Evolutionary conservation across 2,113 vertebrate species (phyloP).

Genomic region (Planiliza haematocheilus): DNA sequence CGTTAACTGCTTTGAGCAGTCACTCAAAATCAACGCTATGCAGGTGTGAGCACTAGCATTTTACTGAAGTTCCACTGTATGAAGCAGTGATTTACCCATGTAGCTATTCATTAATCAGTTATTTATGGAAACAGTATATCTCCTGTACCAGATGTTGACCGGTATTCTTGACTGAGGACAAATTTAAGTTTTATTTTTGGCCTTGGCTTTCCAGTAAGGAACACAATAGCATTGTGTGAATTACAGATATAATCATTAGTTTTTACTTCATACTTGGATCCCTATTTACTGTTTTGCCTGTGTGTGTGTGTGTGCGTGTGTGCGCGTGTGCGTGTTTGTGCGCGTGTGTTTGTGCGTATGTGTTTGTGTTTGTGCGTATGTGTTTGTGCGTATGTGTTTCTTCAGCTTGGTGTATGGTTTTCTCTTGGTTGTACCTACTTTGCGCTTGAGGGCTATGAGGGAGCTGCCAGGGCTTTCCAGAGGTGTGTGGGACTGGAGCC

Average conservation of each 20-base stretch:
- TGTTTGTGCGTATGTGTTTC: too few species aligned
- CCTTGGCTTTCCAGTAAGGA: not conserved
- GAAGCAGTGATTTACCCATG: not conserved
- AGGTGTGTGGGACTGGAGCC: slow-evolving; percentile 94
- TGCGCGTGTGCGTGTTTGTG: too few species aligned
- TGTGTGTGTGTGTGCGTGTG: too few species aligned
- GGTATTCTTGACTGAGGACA: too few species aligned
- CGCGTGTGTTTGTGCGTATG: too few species aligned
- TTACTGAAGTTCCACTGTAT: too few species aligned
- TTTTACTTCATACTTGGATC: not conserved
- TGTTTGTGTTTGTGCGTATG: too few species aligned
- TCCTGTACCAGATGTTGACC: too few species aligned
- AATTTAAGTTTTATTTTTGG: too few species aligned
- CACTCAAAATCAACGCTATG: slow-evolving; percentile 90
- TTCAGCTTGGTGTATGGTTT: slow-evolving; percentile 96
- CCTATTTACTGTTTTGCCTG: not conserved
- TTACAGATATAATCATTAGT: too few species aligned
- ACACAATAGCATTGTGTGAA: not conserved
- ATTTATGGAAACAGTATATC: too few species aligned
- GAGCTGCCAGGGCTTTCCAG: slow-evolving; percentile 94
- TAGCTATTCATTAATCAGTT: not conserved
- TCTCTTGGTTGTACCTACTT: slow-evolving; percentile 96
- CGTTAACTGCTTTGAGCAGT: slow-evolving; percentile 91
- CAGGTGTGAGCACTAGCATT: slow-evolving; percentile 83
- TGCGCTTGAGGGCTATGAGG: slow-evolving; percentile 90